phyloP scores from a whole-genome alignment of 2,113 vertebrate genomes.

The rabbit (Oryctolagus cuniculus) region mOryCun1.1 NC_091445.1:15884501-15885000 shows the following conservation, averaged over 20 bases:
- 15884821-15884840: no score
- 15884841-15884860: no score
- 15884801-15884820: no score
- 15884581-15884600: neutral
- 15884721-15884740: neutral
- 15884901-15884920: constrained; percentile 19
- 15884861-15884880: neutral
- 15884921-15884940: neutral
- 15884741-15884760: constrained; percentile 20
- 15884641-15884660: neutral
- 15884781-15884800: neutral
- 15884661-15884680: neutral
- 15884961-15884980: neutral
- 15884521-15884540: constrained; percentile 68
- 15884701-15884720: constrained; percentile 39
- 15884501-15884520: constrained; percentile 35
- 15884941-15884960: neutral
- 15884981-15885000: neutral
- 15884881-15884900: neutral
- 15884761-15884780: constrained; percentile 7
- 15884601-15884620: neutral
- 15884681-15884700: constrained; percentile 25
- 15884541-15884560: constrained; percentile 35
- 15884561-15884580: constrained; percentile 52
- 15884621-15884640: constrained; percentile 40